Base-by-base conservation (phyloP, 2,797 vertebrate genomes). In the Scarus forsteni region DNA sequence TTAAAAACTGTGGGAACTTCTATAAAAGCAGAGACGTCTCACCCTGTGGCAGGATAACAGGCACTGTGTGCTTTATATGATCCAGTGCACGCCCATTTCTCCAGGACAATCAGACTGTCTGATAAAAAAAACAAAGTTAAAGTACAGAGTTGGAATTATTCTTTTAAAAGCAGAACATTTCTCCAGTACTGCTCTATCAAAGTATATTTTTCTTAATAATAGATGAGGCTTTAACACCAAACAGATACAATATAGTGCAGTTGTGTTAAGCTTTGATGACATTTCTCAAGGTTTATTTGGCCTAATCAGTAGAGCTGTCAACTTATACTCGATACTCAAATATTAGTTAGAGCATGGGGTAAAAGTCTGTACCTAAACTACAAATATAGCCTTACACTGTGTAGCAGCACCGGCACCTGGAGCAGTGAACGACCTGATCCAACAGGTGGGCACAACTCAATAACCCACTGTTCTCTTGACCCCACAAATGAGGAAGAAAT, bases 1-100 rank as follows among this genome's bases (percentile, higher is more conserved):
- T 56, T 81, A 61, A 86, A 87, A 79, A 43, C 1, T 5, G 40
- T 40, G 65, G 54, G 70, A 61, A 48, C 60, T 56, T 73, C 55
- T 64, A 67, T 68, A 62, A 81, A 84, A 71, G 42, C 1, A 49
- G 60, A 70, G 68, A 52, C 44, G 75, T 60, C 63, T 75, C 27
- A 15, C 50, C 70, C 53, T 4, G 36, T 53, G 59, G 74, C 75
- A 45, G 54, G 15, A 65, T 49, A 60, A 71, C 74, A 76, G 64
- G 79, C 40, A 64, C 38, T 52, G 38, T 48, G 44, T 51, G 67
- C 67, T 78, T 79, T 40, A 45, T 52, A 49, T 44, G 54, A 67
- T 51, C 63, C 49, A 43, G 67, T 60, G 45, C 15, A 19, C 7
- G 19, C 39, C 19, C 36, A 40, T 56, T 69, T 66, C 77, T 75